These are phyloP conservation scores for Lagopus leucura DNA, from an alignment of 2,113 vertebrate species.

Conservation along the genomic window DNA sequence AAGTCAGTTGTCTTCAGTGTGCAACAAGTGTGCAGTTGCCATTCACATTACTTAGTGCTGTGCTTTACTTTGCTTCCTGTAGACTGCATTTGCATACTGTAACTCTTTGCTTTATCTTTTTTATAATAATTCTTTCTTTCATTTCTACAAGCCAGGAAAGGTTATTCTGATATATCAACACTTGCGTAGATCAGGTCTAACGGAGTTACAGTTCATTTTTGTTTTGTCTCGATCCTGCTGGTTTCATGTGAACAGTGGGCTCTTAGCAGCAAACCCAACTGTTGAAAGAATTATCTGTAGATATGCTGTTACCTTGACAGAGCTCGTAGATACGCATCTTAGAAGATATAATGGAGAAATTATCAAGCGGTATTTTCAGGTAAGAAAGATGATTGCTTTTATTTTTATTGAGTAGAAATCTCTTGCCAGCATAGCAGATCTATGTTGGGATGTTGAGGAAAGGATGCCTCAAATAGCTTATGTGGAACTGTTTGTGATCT, in stretches of 20 bases:
- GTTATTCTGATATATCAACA: neutral
- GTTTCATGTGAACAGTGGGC: neutral
- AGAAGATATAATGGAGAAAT: constrained; percentile 93
- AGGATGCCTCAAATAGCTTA: neutral
- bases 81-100: neutral
- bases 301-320: constrained; percentile 74
- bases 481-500: neutral
- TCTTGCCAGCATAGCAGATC: neutral
- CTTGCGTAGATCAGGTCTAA: neutral
- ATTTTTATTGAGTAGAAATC: neutral
- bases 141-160: neutral
- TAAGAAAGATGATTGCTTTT: constrained; percentile 53
- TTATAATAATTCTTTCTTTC: neutral
- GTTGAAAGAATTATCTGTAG: neutral
- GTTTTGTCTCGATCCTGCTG: neutral
- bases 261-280: neutral
- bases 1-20: neutral
- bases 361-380: constrained; percentile 89
- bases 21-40: neutral
- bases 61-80: neutral
- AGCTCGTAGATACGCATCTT: constrained; percentile 85
- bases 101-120: neutral
- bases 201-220: neutral
- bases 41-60: neutral
- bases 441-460: neutral